Conservation (phyloP, 2,797 vertebrate genomes). For the Enteromius paludinosus region DNA sequence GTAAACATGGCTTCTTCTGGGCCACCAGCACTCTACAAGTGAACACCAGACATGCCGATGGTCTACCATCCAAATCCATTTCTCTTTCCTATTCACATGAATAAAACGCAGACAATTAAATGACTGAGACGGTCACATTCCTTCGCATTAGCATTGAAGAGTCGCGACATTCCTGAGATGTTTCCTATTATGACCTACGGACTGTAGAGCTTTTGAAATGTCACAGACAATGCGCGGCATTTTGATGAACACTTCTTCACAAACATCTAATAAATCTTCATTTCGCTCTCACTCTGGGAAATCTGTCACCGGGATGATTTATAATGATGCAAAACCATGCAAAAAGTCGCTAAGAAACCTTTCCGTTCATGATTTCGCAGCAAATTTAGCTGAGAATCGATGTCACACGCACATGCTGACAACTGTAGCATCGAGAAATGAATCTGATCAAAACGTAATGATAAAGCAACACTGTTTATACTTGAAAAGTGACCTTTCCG, state of each 20-base stretch:
- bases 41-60: slow-evolving; percentile 75
- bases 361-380: neutral
- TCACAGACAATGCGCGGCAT: slow-evolving; percentile 32
- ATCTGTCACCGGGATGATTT: slow-evolving; percentile 34
- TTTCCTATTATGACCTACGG: slow-evolving; percentile 56
- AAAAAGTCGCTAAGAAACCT: neutral
- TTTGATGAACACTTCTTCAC: slow-evolving; percentile 55
- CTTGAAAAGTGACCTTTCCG: slow-evolving; percentile 51
- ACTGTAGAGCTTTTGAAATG: slow-evolving; percentile 50
- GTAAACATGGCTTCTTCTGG: slow-evolving; percentile 74
- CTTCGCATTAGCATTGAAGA: slow-evolving; percentile 54
- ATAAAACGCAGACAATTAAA: slow-evolving; percentile 59
- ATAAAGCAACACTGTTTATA: slow-evolving; percentile 25
- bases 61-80: slow-evolving; percentile 67
- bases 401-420: neutral
- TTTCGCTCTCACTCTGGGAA: slow-evolving; percentile 29
- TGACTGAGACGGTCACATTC: slow-evolving; percentile 56
- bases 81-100: slow-evolving; percentile 52
- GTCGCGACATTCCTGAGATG: slow-evolving; percentile 58
- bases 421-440: slow-evolving; percentile 11
- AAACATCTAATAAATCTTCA: slow-evolving; percentile 49
- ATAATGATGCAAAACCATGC: neutral
- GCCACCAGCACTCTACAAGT: slow-evolving; percentile 80
- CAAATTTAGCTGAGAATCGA: neutral
- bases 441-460: neutral